Percentiles rank a stretch among this genome's conserved stretches.
phyloP scores from a whole-genome alignment of 1,140 invertebrate genomes.

The Solenopsis fugax region DNA sequence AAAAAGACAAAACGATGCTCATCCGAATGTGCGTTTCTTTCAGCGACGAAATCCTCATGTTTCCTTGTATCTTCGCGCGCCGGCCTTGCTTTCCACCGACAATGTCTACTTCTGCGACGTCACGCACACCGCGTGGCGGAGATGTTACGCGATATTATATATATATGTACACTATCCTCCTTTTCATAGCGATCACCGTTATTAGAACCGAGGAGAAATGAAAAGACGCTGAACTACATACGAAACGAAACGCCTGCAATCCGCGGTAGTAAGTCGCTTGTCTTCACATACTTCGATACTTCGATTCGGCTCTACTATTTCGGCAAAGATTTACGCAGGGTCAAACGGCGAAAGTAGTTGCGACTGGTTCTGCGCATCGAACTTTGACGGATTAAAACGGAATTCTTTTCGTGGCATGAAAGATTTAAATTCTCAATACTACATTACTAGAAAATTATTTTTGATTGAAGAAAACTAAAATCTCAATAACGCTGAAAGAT shows the following conservation, averaged over 20 bases:
- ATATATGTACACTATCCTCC: slow-evolving; percentile 57
- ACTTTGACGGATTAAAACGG: slow-evolving; percentile 15
- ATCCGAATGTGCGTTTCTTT: slow-evolving; percentile 29
- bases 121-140: neutral
- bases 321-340: neutral
- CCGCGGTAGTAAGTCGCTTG: neutral
- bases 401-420: neutral
- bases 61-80: neutral
- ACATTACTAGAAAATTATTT: neutral
- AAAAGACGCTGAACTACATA: slow-evolving; percentile 31
- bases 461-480: slow-evolving; percentile 56
- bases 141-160: slow-evolving; percentile 52
- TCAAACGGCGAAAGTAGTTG: slow-evolving; percentile 11
- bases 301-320: neutral
- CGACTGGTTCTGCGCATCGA: neutral
- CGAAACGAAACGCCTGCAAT: slow-evolving; percentile 16
- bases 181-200: slow-evolving; percentile 43
- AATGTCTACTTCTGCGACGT: neutral
- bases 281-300: slow-evolving; percentile 21
- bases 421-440: neutral
- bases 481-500: too few relatives aligned
- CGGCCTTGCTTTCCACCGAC: neutral
- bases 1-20: neutral
- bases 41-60: slow-evolving; percentile 19
- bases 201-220: slow-evolving; percentile 24